Evolutionary conservation across 2,113 vertebrate genomes (phyloP).

Genomic region (rat (Rattus norvegicus)): DNA sequence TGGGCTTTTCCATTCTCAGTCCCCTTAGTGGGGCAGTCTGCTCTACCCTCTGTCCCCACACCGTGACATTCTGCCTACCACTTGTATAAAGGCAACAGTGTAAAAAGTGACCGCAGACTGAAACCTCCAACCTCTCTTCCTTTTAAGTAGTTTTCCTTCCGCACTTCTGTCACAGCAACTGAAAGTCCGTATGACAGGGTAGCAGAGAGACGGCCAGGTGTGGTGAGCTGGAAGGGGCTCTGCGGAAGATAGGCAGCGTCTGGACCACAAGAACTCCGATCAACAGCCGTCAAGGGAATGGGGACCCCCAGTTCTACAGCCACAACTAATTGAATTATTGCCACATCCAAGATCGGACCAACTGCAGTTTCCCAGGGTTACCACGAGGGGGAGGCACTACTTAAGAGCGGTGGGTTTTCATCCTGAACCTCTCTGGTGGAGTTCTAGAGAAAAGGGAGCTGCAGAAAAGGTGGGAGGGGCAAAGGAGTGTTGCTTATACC

Average conservation of each 20-base stretch:
- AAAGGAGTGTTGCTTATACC: neutral
- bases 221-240: neutral
- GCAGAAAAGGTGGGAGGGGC: neutral
- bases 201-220: neutral
- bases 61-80: neutral
- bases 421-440: neutral
- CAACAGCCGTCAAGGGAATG: neutral
- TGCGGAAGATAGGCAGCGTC: neutral
- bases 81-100: neutral
- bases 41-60: neutral
- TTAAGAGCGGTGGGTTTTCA: slow-evolving; percentile 33
- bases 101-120: neutral
- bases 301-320: neutral
- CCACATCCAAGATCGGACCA: neutral
- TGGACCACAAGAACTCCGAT: neutral
- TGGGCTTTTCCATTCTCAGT: neutral
- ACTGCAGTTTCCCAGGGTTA: neutral
- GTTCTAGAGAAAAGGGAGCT: neutral
- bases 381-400: slow-evolving; percentile 47
- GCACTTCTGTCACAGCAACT: neutral
- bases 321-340: neutral
- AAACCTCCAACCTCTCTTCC: neutral
- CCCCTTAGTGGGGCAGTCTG: neutral
- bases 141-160: neutral
- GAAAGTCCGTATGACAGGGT: neutral